Evolutionary conservation across 2,797 vertebrate genomes (phyloP).

Genomic region (Takifugu rubripes): DNA sequence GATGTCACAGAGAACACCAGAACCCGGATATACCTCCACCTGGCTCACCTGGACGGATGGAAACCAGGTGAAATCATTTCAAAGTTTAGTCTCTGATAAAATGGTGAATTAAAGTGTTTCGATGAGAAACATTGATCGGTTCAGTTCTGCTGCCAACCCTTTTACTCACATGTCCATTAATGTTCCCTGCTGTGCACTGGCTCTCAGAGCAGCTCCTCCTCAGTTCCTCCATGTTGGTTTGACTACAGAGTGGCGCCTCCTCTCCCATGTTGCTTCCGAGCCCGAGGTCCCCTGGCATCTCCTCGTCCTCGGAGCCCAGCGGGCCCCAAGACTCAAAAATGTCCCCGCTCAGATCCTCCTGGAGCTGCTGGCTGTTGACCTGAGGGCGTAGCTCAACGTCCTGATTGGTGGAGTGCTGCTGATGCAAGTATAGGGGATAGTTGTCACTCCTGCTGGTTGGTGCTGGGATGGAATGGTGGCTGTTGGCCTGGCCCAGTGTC

Average conservation of each 20-base stretch:
- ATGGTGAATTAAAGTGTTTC: neutral
- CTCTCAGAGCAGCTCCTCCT: conserved; percentile 42
- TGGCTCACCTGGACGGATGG: conserved; percentile 41
- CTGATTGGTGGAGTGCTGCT: conserved; percentile 18
- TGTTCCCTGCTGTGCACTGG: conserved; percentile 18
- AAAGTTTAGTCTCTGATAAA: neutral
- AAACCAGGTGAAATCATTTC: neutral
- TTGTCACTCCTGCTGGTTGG: conserved; percentile 12
- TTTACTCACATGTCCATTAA: conserved; percentile 21
- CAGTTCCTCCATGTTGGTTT: conserved; percentile 46
- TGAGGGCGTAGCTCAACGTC: conserved; percentile 41
- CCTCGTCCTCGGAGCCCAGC: conserved; percentile 23
- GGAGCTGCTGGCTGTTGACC: conserved; percentile 17
- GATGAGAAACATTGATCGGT: too few relatives aligned
- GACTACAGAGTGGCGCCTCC: conserved; percentile 43
- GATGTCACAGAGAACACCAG: conserved; percentile 58
- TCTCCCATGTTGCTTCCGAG: conserved; percentile 41
- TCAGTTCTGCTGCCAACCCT: too few relatives aligned
- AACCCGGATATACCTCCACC: conserved; percentile 63
- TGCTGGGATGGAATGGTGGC: conserved; percentile 18
- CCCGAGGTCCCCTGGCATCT: conserved; percentile 18
- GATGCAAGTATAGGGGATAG: conserved; percentile 17
- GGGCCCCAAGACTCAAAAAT: conserved; percentile 29
- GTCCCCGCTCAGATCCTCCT: conserved; percentile 36
- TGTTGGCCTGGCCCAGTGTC: conserved; percentile 45